Percentiles rank a stretch among this genome's conserved stretches.
Conservation (phyloP, 2,797 vertebrate species). For the Xyrichtys novacula region DNA sequence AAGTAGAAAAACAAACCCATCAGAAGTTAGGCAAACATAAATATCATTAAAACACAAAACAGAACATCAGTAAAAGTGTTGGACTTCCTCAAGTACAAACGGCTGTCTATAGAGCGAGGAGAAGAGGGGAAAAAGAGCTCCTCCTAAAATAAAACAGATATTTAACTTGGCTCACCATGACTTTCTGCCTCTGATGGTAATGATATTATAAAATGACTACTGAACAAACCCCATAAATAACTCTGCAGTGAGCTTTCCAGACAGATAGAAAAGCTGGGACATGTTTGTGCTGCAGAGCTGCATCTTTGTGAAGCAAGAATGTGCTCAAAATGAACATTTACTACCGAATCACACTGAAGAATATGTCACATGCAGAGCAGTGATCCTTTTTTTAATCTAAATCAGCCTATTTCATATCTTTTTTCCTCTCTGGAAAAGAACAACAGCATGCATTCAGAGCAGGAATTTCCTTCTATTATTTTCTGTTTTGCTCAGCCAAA, state of each 20-base stretch:
- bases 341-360: conserved; percentile 43
- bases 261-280: conserved; percentile 78
- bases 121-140: conserved; percentile 52
- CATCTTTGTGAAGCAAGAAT: conserved; percentile 66
- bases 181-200: conserved; percentile 84
- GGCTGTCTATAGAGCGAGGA: conserved; percentile 68
- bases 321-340: conserved; percentile 34
- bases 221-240: conserved; percentile 87
- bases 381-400: conserved; percentile 42
- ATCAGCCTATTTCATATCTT: conserved; percentile 60
- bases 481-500: conserved; percentile 76
- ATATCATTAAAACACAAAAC: conserved; percentile 76
- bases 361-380: conserved; percentile 53
- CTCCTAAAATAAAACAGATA: conserved; percentile 87
- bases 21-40: conserved; percentile 60
- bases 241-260: conserved; percentile 77
- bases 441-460: conserved; percentile 60
- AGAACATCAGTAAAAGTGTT: conserved; percentile 72
- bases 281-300: conserved; percentile 71
- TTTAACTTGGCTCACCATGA: conserved; percentile 82
- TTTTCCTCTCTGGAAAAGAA: conserved; percentile 56
- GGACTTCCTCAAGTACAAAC: conserved; percentile 67
- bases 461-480: conserved; percentile 78
- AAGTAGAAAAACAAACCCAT: conserved; percentile 65
- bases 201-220: conserved; percentile 86